These are phyloP conservation scores for Philopotamus ludificatus DNA, from an alignment of 1,140 invertebrate species.

Conservation along the genomic window DNA sequence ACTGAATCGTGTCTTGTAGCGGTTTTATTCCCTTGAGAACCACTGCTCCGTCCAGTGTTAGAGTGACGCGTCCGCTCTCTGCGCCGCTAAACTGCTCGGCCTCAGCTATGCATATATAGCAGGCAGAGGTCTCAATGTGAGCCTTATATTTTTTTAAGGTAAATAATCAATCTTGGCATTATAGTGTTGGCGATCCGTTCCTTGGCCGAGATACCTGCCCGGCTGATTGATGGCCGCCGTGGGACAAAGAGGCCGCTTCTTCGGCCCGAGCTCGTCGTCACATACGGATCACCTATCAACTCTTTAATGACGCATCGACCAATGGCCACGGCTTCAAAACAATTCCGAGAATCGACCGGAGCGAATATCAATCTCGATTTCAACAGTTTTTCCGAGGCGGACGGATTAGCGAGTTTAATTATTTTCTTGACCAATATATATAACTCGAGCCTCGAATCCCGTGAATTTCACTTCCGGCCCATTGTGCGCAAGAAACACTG, in stretches of 20 bases:
- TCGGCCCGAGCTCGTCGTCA: background rate
- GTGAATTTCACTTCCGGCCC: background rate
- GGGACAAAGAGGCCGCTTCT: constrained; percentile 17
- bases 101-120: too few species aligned
- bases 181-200: background rate
- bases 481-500: background rate
- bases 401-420: too few species aligned
- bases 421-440: background rate
- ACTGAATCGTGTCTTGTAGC: too few species aligned
- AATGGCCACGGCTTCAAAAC: background rate
- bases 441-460: background rate
- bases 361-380: too few species aligned
- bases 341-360: background rate
- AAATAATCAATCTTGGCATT: constrained; percentile 13
- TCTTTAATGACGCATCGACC: background rate
- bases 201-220: constrained; percentile 25
- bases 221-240: constrained; percentile 25
- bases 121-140: too few species aligned
- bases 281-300: background rate
- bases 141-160: too few species aligned
- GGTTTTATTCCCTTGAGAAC: too few species aligned
- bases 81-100: too few species aligned
- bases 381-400: background rate
- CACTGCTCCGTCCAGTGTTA: too few species aligned
- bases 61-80: too few species aligned